Conservation (phyloP, 1,140 invertebrate species). For the Drosophila ogumai region DNA sequence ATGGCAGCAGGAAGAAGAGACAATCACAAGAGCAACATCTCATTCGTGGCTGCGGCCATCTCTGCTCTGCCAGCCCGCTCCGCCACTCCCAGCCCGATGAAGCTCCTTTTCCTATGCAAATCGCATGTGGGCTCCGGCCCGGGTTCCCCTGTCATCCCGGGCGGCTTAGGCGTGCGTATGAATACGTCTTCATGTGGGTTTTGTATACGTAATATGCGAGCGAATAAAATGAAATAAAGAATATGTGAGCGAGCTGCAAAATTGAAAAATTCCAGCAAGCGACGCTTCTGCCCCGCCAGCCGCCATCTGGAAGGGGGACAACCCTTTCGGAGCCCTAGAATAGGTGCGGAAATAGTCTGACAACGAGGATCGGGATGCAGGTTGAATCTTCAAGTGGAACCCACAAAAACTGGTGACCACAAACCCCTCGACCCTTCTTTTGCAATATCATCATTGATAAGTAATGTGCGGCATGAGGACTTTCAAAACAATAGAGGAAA, state of each 20-base stretch:
- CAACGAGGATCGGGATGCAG: conserved; percentile 34
- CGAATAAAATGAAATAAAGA: conserved; percentile 51
- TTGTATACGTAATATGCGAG: conserved; percentile 26
- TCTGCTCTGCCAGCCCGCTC: background rate
- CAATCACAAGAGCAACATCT: conserved; percentile 73
- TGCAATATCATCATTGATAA: conserved; percentile 39
- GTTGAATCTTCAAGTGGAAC: conserved; percentile 47
- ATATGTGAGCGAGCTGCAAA: conserved; percentile 41
- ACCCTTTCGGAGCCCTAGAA: background rate
- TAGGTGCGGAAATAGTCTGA: background rate
- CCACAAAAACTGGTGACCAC: conserved; percentile 1
- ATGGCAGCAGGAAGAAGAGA: conserved; percentile 64
- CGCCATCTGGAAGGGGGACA: conserved; percentile 10
- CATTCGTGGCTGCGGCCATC: conserved; percentile 53
- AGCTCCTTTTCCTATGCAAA: conserved; percentile 71
- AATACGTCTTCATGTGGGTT: conserved; percentile 60
- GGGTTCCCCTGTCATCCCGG: conserved; percentile 28
- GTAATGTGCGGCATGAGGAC: conserved; percentile 57
- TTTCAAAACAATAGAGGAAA: conserved; percentile 69
- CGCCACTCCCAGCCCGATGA: conserved; percentile 38
- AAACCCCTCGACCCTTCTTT: background rate
- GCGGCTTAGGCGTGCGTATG: conserved; percentile 67
- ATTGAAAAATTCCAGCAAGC: conserved; percentile 67
- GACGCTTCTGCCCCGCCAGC: conserved; percentile 8
- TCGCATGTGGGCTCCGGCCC: conserved; percentile 60